These are phyloP conservation scores for Keiferia lycopersicella DNA, from an alignment of 2,888 invertebrate species.

Conservation along the genomic window DNA sequence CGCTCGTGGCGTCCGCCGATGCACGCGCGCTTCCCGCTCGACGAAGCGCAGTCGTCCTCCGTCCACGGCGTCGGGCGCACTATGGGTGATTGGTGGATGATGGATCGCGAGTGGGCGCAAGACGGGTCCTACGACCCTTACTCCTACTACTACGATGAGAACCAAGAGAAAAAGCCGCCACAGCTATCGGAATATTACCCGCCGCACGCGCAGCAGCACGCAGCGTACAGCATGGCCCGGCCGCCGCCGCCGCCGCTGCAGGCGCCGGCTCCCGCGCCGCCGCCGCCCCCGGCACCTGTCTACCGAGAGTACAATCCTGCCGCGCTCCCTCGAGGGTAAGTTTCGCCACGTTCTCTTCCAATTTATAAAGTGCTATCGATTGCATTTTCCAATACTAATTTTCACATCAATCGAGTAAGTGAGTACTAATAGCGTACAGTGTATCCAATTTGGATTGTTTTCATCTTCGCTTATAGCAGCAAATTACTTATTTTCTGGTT, in stretches of 20 bases:
- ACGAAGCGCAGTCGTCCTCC: slow-evolving; percentile 48
- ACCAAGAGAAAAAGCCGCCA: slow-evolving; percentile 35
- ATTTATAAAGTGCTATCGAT: slow-evolving; percentile 26
- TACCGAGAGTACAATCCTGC: not conserved
- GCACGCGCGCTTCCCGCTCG: slow-evolving; percentile 55
- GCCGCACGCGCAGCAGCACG: slow-evolving; percentile 23
- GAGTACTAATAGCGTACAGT: slow-evolving; percentile 8
- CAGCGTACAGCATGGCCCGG: slow-evolving; percentile 34
- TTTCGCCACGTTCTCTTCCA: slow-evolving; percentile 21
- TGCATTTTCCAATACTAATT: slow-evolving; percentile 20
- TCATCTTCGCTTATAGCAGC: not conserved
- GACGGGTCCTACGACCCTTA: slow-evolving; percentile 43
- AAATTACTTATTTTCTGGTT: no score
- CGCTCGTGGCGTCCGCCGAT: slow-evolving; percentile 59
- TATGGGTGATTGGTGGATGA: slow-evolving; percentile 59
- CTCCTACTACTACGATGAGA: slow-evolving; percentile 40
- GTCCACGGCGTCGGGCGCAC: slow-evolving; percentile 35
- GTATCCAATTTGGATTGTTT: not conserved
- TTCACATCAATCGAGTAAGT: slow-evolving; percentile 8
- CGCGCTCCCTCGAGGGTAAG: slow-evolving; percentile 34
- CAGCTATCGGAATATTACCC: slow-evolving; percentile 34
- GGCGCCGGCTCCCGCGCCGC: not conserved
- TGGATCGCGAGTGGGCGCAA: slow-evolving; percentile 47
- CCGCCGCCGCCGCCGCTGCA: slow-evolving; percentile 31
- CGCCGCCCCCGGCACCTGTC: slow-evolving; percentile 1